A percentile compares a stretch with the other conserved stretches of the same genome.
phyloP scores from a whole-genome alignment of 2,888 invertebrate genomes.

The Serripes groenlandicus region DNA sequence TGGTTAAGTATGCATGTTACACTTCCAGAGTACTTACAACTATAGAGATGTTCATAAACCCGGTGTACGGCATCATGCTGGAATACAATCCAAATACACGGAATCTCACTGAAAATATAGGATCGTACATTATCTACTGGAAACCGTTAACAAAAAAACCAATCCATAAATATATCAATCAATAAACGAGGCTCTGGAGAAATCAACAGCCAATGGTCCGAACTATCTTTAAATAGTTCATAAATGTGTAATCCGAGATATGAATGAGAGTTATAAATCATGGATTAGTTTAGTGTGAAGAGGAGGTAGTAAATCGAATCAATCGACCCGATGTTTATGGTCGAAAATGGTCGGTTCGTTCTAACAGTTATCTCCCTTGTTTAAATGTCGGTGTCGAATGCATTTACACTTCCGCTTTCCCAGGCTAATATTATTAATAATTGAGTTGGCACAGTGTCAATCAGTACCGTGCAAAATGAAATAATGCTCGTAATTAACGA shows the following conservation, averaged over 20 bases:
- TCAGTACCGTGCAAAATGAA: no score
- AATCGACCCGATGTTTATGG: no score
- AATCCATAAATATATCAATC: neutral
- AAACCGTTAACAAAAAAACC: neutral
- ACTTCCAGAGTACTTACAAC: conserved; percentile 26
- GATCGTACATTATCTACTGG: neutral
- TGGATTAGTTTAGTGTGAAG: neutral
- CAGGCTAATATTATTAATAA: no score
- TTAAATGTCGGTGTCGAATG: no score
- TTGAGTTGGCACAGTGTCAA: no score
- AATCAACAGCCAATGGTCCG: neutral
- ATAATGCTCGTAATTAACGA: no score
- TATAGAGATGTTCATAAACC: conserved; percentile 44
- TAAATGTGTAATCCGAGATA: neutral
- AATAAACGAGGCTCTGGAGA: neutral
- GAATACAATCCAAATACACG: conserved; percentile 52
- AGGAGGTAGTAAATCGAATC: no score
- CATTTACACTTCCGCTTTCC: no score
- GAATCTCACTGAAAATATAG: conserved; percentile 41
- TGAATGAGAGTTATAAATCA: neutral
- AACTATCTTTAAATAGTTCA: neutral
- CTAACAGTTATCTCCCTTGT: no score
- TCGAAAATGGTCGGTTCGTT: no score
- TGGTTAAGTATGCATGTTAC: neutral
- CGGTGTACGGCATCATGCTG: conserved; percentile 45